phyloP scores from a whole-genome alignment of 2,113 vertebrate genomes.

The Antigone vipio region DNA sequence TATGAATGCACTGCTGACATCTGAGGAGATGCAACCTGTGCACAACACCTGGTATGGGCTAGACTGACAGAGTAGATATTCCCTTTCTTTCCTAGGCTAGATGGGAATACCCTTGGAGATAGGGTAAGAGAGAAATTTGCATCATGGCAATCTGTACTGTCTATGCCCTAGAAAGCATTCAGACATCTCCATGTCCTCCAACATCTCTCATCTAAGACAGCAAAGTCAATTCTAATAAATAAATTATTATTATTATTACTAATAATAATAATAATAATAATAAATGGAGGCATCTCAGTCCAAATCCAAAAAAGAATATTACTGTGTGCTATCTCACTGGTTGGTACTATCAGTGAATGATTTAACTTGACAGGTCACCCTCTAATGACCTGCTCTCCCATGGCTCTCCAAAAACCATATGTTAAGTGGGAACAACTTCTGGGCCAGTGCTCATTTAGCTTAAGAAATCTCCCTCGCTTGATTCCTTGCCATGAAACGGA shows the following conservation, averaged over 20 bases:
- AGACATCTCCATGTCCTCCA: background rate
- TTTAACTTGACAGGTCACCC: slow-evolving; percentile 54
- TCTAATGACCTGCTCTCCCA: slow-evolving; percentile 65
- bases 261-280: background rate
- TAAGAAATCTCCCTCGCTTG: background rate
- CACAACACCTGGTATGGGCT: background rate
- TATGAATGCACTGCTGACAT: background rate
- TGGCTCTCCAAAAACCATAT: slow-evolving; percentile 24
- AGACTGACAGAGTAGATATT: background rate
- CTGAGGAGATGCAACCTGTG: background rate
- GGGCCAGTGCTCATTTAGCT: slow-evolving; percentile 52
- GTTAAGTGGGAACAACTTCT: slow-evolving; percentile 14
- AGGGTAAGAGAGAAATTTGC: background rate
- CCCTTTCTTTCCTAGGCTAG: background rate
- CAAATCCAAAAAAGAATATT: background rate
- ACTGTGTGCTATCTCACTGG: background rate
- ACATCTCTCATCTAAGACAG: background rate
- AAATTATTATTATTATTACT: no score
- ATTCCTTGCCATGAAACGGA: background rate
- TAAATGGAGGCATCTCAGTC: background rate
- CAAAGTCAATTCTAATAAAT: background rate
- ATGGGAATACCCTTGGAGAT: background rate
- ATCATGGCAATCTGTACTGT: background rate
- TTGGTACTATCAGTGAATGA: background rate
- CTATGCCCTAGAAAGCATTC: background rate